A percentile compares a stretch with the other conserved stretches of the same genome.
phyloP scores from a whole-genome alignment of 2,113 vertebrate species.

The Paradisaea rubra region DNA sequence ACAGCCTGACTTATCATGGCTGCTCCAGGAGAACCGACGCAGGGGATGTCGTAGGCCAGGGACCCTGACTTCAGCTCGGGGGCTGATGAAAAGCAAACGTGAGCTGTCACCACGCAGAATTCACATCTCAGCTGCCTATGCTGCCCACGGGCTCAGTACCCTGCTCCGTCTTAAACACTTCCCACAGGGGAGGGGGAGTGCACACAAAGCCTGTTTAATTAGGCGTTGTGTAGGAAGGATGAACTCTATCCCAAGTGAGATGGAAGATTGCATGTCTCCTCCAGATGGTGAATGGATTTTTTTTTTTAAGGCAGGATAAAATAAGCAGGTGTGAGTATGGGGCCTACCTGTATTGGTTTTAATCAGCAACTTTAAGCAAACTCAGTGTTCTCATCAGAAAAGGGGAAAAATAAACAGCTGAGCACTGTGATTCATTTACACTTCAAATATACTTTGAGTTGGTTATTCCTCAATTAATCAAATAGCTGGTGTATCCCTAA shows the following conservation, averaged over 20 bases:
- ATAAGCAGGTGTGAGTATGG: slow-evolving; percentile 55
- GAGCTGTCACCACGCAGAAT: neutral
- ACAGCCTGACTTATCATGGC: rapidly evolving
- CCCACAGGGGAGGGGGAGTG: neutral
- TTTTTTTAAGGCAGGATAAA: neutral
- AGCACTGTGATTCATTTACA: slow-evolving; percentile 78
- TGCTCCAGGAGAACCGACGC: rapidly evolving
- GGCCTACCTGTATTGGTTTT: slow-evolving; percentile 57
- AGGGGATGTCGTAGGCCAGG: neutral
- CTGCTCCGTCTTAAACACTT: neutral
- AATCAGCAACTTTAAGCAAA: slow-evolving; percentile 72
- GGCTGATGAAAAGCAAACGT: neutral
- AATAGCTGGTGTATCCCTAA: slow-evolving; percentile 82
- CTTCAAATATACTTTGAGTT: slow-evolving; percentile 82
- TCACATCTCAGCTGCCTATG: neutral
- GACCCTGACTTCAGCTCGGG: neutral
- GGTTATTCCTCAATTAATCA: slow-evolving; percentile 84
- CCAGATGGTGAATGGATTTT: neutral
- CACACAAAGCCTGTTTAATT: neutral
- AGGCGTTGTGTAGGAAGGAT: neutral
- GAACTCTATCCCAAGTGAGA: neutral
- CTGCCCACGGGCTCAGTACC: neutral
- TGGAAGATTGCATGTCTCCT: neutral
- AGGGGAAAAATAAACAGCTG: slow-evolving; percentile 75
- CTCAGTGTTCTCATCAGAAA: slow-evolving; percentile 62